Evolutionary conservation across 2,797 vertebrate genomes (phyloP), one percentile per base, ranked within the genome.

Genomic region (Netta rufina): DNA sequence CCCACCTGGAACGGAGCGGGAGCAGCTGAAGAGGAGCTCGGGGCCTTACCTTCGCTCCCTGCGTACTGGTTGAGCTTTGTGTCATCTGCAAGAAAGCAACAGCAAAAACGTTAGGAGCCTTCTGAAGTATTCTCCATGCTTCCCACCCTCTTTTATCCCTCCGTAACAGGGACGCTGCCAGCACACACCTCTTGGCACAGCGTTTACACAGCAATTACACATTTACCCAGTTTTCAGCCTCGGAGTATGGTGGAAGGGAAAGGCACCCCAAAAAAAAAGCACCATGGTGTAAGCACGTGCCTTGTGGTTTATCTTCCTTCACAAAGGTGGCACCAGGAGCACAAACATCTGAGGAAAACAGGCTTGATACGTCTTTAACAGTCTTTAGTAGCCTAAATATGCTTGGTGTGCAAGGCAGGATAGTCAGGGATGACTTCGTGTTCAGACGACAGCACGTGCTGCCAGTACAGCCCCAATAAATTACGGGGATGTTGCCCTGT

Each of bases 31-130:
- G 54, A 32, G 27, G 27, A 27, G 57, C 9, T 9, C 27, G 27
- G 15, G 61, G 67, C 97, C 98, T 98, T 94, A 99, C 98, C 98
- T 13, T 98, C 98, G 60, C 96, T 97, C 84, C 95, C 98, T 13
- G 95, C 96, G 3, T 97, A 96, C 89, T 98, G 98, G 67, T 96
- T 98, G 95, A 92, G 83, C 96, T 98, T 99, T 21, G 98, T 98
- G 67, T 99, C 98, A 79, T 98, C 98, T 99, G 92, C 25, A 90
- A 92, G 86, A 47, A 84, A 91, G 64, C 43, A 67, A 76, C 38
- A 79, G 49, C 47, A 83, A 56, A 39, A 27, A 38, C 56, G 4
- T 49, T 20, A 62, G 61, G 51, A 85, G 24, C 20, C 12, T 27
- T 3, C 28, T 8, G 3, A 0, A 17, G 2, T 1, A 8, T 8